Percentiles rank a stretch among this genome's conserved stretches.
phyloP scores from a whole-genome alignment of 2,113 vertebrate genomes.

The Psettodes erumei region DNA sequence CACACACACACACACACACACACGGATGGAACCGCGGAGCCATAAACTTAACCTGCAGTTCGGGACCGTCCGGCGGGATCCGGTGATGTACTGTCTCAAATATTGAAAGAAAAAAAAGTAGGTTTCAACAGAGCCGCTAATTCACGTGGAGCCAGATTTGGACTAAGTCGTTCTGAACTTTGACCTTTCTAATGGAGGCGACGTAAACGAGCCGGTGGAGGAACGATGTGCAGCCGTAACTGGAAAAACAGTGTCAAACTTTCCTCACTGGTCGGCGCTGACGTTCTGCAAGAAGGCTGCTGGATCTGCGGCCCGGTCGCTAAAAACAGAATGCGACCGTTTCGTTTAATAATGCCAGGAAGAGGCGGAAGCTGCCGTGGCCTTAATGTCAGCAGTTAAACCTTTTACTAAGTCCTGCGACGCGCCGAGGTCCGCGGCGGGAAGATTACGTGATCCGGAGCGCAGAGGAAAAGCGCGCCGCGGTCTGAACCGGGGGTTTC shows the following conservation, averaged over 20 bases:
- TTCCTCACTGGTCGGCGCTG: conserved; percentile 1
- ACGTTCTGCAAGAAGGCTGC: conserved; percentile 3
- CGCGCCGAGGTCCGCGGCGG: neutral
- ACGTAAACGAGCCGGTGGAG: neutral
- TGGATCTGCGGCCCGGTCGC: neutral
- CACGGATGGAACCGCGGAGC: neutral
- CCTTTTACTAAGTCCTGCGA: neutral
- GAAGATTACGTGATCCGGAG: conserved; percentile 9
- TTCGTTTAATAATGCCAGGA: conserved; percentile 16
- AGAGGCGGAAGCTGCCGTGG: neutral
- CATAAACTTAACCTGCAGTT: neutral
- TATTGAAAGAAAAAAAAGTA: conserved; percentile 11
- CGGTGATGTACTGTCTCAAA: conserved; percentile 4
- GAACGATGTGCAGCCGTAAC: conserved; percentile 17
- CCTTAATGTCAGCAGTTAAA: conserved; percentile 2
- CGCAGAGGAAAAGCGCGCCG: neutral
- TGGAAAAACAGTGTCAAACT: neutral
- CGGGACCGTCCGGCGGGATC: conserved; percentile 7
- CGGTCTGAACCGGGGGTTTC: conserved; percentile 5
- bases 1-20: neutral
- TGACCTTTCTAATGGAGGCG: conserved; percentile 16
- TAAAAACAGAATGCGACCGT: conserved; percentile 19
- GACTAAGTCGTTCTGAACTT: too few species aligned
- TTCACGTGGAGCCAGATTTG: conserved; percentile 34
- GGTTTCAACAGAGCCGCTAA: conserved; percentile 29